Base-by-base conservation (phyloP, 2,113 vertebrate genomes). In the Galemys pyrenaicus region DNA sequence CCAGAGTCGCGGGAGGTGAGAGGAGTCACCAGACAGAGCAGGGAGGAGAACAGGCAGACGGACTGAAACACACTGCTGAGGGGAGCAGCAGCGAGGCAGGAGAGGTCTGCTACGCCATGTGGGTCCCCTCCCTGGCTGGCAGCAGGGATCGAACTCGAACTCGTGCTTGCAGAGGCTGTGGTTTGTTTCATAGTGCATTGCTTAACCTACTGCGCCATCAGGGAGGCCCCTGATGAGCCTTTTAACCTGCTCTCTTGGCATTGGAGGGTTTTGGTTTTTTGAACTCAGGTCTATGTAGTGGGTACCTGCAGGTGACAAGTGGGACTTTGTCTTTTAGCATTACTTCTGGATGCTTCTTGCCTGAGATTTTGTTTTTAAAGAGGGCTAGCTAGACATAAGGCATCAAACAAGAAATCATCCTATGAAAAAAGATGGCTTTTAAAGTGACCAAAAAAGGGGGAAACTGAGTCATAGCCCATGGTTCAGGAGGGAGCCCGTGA, bases 401-500 rank as follows among this genome's bases (percentile, higher is more conserved):
- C 56, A n/a, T 22, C 3, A 75, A 44, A 35, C 65, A 32, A 19
- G 13, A 13, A 22, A 0, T 6, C 1, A 16, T 26, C 11, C 9
- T 8, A 12, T 80, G 67, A 64, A 28, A 46, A 58, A n/a, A n/a
- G n/a, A 39, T 8, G 51, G 41, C 30, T 56, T 41, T 82, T 44
- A n/a, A n/a, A n/a, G 20, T 60, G 56, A 15, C n/a, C n/a, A n/a
- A 26, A 71, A 1, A 30, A 2, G 54, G n/a, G 16, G 28, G 54
- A 17, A 37, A 20, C 68, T 15, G 16, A 15, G 19, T 2, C 13
- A 2, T 12, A 1, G n/a, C 6, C 60, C 60, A 58, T 16, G 6
- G 22, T 1, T 22, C 13, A 1, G 6, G 7, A 71, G 20, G 41
- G 51, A 70, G 1, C 17, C 11, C 4, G 0, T 2, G 60, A 2